Conservation (phyloP, 2,888 invertebrate species). For the Malthinus flaveolus region DNA sequence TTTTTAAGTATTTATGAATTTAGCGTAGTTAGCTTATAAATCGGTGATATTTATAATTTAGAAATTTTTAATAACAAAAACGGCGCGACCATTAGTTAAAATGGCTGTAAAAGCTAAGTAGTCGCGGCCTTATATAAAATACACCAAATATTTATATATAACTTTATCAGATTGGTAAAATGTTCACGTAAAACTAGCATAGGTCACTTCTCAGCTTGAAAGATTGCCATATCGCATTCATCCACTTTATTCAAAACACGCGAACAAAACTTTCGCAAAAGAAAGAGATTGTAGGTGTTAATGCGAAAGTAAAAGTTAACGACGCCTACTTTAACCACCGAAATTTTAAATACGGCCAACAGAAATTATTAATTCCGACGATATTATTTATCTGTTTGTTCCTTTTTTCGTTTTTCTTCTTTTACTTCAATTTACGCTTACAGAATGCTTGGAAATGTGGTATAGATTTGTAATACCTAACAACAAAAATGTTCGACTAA, state of each 20-base stretch:
- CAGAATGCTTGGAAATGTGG: not conserved
- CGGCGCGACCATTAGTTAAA: constrained; percentile 27
- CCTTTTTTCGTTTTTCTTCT: not conserved
- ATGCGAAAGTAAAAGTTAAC: constrained; percentile 11
- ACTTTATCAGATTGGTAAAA: constrained; percentile 36
- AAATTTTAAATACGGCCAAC: not conserved
- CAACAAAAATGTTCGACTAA: constrained; percentile 2
- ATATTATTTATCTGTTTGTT: not conserved
- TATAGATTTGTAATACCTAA: not conserved
- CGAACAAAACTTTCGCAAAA: constrained; percentile 5
- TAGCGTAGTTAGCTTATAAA: constrained; percentile 14
- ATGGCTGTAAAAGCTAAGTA: constrained; percentile 36
- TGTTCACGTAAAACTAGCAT: constrained; percentile 38
- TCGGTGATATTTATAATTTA: constrained; percentile 28
- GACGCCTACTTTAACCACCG: not conserved
- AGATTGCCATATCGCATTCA: constrained; percentile 35
- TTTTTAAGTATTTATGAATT: constrained; percentile 10
- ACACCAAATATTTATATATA: constrained; percentile 45
- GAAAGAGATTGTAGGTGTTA: constrained; percentile 5
- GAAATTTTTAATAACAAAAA: not conserved
- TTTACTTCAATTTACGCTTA: not conserved
- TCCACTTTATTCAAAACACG: constrained; percentile 33
- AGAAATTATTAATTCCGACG: not conserved
- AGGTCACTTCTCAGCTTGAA: constrained; percentile 34
- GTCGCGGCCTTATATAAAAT: constrained; percentile 49